A percentile compares a stretch with the other conserved stretches of the same genome.
phyloP scores from a whole-genome alignment of 1,140 invertebrate species.

The Pachyrhynchus sulphureomaculatus region DNA sequence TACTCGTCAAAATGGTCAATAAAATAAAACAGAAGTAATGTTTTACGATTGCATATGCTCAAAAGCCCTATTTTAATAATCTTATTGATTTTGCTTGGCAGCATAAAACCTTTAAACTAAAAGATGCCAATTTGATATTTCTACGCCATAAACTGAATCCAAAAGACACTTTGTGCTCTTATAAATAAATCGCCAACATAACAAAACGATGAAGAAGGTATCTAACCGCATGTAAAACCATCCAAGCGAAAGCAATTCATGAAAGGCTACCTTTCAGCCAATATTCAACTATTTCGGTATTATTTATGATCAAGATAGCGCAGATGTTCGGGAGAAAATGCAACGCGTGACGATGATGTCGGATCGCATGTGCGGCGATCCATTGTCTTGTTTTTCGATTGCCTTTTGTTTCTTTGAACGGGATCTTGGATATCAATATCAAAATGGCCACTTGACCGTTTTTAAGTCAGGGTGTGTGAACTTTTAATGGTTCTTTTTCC shows the following conservation, averaged over 20 bases:
- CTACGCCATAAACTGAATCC: slow-evolving; percentile 1
- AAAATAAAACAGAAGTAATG: no score
- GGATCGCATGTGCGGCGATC: slow-evolving; percentile 31
- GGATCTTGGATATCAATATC: not conserved
- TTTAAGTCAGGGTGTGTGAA: not conserved
- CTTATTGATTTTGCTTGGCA: no score
- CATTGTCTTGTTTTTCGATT: slow-evolving; percentile 25
- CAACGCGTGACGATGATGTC: slow-evolving; percentile 38
- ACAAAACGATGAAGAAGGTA: slow-evolving; percentile 35
- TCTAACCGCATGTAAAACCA: slow-evolving; percentile 37
- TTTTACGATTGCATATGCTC: no score
- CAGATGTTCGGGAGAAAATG: slow-evolving; percentile 34
- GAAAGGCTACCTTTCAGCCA: slow-evolving; percentile 35
- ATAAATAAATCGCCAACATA: slow-evolving; percentile 14
- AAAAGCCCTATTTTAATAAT: no score
- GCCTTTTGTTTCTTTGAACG: slow-evolving; percentile 14
- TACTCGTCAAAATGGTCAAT: no score
- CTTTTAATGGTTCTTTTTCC: not conserved
- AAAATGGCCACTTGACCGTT: not conserved
- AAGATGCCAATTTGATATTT: slow-evolving; percentile 11
- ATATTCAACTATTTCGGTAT: slow-evolving; percentile 35
- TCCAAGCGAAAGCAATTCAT: slow-evolving; percentile 34
- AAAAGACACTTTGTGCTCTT: slow-evolving; percentile 1
- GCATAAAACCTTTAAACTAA: slow-evolving; percentile 4
- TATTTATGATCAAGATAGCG: slow-evolving; percentile 38